phyloP scores from a whole-genome alignment of 2,113 vertebrate genomes.

The Theropithecus gelada region DNA sequence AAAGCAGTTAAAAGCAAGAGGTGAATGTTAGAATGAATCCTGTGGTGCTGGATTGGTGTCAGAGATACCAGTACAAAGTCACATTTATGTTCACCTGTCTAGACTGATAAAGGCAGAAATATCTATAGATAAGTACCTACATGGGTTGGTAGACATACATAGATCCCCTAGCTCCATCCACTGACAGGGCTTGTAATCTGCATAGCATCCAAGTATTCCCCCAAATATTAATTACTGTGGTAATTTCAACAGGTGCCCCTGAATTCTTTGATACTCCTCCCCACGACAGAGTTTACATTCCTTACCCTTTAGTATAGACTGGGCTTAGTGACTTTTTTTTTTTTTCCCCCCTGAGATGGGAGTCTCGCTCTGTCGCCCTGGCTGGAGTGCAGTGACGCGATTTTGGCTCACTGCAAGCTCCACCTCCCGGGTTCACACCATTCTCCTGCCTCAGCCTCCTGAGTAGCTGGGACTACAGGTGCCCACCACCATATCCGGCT shows the following conservation, averaged over 20 bases:
- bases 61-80: not conserved
- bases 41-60: not conserved
- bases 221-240: too few relatives aligned
- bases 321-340: not conserved
- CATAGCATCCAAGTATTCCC: not conserved
- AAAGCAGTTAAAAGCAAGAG: not conserved
- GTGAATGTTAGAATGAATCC: not conserved
- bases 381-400: too few relatives aligned
- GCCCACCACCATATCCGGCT: too few relatives aligned
- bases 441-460: too few relatives aligned
- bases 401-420: too few relatives aligned
- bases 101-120: not conserved
- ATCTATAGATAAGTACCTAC: too few relatives aligned
- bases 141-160: not conserved
- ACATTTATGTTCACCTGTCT: not conserved
- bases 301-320: not conserved
- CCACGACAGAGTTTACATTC: not conserved
- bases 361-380: fast-evolving
- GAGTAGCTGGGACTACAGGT: too few relatives aligned
- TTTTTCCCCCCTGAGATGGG: too few relatives aligned
- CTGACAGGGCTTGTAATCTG: not conserved
- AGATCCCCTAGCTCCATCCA: not conserved
- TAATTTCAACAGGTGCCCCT: not conserved
- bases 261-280: not conserved
- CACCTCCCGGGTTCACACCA: too few relatives aligned